A percentile compares a stretch with the other conserved stretches of the same genome.
phyloP scores from a whole-genome alignment of 2,888 invertebrate species.

The Pomacea canaliculata region DNA sequence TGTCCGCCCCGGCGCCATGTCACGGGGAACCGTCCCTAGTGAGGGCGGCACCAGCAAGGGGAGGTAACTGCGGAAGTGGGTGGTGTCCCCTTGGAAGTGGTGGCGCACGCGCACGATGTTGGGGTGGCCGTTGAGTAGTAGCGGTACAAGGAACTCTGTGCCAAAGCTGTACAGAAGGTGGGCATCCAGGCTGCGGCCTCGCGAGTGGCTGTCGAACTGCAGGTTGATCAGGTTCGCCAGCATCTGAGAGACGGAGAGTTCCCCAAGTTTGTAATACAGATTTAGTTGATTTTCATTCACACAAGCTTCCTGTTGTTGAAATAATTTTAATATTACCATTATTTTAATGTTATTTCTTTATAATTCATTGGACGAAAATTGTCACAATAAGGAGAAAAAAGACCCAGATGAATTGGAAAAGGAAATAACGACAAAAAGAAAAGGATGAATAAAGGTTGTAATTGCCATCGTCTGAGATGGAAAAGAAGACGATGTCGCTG shows the following conservation, averaged over 20 bases:
- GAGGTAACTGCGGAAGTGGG: slow-evolving; percentile 41
- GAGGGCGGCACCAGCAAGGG: slow-evolving; percentile 29
- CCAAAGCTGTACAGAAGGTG: slow-evolving; percentile 37
- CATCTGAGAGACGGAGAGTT: slow-evolving; percentile 30
- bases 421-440: no score
- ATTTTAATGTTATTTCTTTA: no score
- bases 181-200: slow-evolving; percentile 32
- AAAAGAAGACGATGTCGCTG: no score
- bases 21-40: slow-evolving; percentile 35
- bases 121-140: slow-evolving; percentile 33
- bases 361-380: no score
- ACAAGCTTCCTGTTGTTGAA: no score
- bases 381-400: no score
- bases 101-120: slow-evolving; percentile 43
- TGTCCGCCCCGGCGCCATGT: slow-evolving; percentile 41
- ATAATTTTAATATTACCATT: no score
- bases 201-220: slow-evolving; percentile 26
- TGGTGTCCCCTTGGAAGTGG: slow-evolving; percentile 41
- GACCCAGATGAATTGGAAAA: no score
- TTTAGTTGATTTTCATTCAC: no score
- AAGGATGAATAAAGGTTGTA: no score
- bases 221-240: slow-evolving; percentile 38
- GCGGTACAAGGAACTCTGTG: slow-evolving; percentile 35
- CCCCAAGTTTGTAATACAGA: no score
- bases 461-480: no score